phyloP scores from a whole-genome alignment of 2,888 invertebrate genomes.

The Nycteola revayana region DNA sequence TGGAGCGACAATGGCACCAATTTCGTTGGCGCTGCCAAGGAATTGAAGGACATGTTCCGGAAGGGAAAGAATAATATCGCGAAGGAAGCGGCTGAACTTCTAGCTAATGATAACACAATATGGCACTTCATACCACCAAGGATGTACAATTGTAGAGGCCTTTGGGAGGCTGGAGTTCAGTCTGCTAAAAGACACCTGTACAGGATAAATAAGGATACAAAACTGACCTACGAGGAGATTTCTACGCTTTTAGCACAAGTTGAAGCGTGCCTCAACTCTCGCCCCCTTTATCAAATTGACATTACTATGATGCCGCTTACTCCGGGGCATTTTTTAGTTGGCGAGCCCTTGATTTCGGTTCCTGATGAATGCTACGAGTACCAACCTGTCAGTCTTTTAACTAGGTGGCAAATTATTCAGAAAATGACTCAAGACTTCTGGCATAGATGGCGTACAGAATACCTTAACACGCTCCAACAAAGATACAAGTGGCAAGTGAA shows the following conservation, averaged over 20 bases:
- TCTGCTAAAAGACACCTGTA: conserved; percentile 22
- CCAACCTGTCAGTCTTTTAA: conserved; percentile 2
- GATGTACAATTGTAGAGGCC: conserved; percentile 22
- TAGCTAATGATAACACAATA: conserved; percentile 14
- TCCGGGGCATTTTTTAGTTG: conserved; percentile 9
- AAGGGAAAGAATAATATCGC: conserved; percentile 3
- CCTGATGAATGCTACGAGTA: conserved; percentile 4
- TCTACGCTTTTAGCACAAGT: conserved; percentile 1
- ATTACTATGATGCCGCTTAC: conserved; percentile 5
- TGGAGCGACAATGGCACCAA: conserved; percentile 27
- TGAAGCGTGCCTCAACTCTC: conserved; percentile 5
- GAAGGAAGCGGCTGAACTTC: conserved; percentile 6
- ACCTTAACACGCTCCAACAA: conserved; percentile 26
- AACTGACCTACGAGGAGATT: conserved; percentile 1
- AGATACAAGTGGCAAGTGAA: conserved; percentile 25
- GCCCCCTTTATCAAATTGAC: conserved; percentile 3
- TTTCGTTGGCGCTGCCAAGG: conserved; percentile 18
- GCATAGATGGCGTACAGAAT: conserved; percentile 29
- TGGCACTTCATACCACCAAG: conserved; percentile 21
- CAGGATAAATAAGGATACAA: conserved; percentile 19
- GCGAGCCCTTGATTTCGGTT: conserved; percentile 3
- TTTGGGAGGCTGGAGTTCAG: conserved; percentile 26
- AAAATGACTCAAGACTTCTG: conserved; percentile 31
- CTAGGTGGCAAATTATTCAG: conserved; percentile 30
- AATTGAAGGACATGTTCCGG: conserved; percentile 9